Evolutionary conservation across 2,888 invertebrate species (phyloP), one percentile per base, ranked within the genome.

Genomic region (Agrotis segetum): DNA sequence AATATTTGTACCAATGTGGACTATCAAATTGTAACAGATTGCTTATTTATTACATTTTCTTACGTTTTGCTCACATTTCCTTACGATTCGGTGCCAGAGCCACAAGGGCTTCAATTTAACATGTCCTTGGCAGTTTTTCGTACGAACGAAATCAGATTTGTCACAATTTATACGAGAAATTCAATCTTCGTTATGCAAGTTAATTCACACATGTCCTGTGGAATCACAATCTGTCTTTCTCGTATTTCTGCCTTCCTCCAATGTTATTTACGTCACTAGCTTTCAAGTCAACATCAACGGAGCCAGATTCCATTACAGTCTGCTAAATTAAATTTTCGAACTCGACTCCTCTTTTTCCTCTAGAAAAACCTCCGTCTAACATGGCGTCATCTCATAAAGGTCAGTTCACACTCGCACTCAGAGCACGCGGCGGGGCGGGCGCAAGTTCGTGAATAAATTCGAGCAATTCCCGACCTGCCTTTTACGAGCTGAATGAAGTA

Each of bases 401-500:
- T 77, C 67, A 74, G 77, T 80, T 77, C 83, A 77, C 74, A 87
- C 79, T 76, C 81, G 80, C 70, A 84, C 82, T 46, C 81, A 67
- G 73, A 83, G 79, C 77, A 82, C 81, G 84, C 75, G 74, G 70
- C 67, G 68, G 71, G 68, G 71, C 68, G 65, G 58, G 69, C 67
- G 70, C 78, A 69, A 82, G 75, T 87, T 88, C 88, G 90, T 92
- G 91, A 92, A 92, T 92, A 93, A 92, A 93, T 92, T 91, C 90
- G 64, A 86, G 88, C 90, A 90, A 92, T 92, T 87, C 90, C 86
- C 85, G 81, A 81, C 89, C 85, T 87, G 88, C 87, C 83, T 92
- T 93, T 92, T 92, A 93, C 92, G 92, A 91, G 81, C 86, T 84
- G 89, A 90, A 92, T 91, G 90, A 92, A 91, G 92, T 92, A 92